phyloP scores from a whole-genome alignment of 2,888 invertebrate genomes.

The Napeogenes inachia region DNA sequence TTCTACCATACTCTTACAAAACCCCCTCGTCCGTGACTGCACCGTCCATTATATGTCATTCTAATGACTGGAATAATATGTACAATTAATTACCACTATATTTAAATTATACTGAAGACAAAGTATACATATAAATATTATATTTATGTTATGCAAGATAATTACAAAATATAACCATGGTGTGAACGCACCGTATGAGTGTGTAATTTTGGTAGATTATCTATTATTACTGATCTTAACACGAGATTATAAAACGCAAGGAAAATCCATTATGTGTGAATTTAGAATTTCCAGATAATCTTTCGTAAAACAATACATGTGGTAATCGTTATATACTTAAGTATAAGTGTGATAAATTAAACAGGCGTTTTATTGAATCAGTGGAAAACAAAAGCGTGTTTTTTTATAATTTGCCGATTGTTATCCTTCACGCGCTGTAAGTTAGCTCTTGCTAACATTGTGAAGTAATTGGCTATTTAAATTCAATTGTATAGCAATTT shows the following conservation, averaged over 20 bases:
- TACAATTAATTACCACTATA: too few relatives aligned
- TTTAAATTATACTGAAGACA: neutral
- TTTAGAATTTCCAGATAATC: conserved; percentile 10
- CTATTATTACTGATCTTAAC: conserved; percentile 5
- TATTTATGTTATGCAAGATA: neutral
- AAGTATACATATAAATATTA: neutral
- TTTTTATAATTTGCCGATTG: conserved; percentile 24
- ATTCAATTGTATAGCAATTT: conserved; percentile 19
- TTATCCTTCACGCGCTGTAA: conserved; percentile 28
- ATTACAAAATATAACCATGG: neutral
- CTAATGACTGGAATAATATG: neutral
- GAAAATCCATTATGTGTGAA: conserved; percentile 8
- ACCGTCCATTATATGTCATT: conserved; percentile 1
- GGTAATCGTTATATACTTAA: conserved; percentile 6
- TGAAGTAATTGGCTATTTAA: neutral
- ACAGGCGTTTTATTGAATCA: conserved; percentile 27
- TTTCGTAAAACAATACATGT: conserved; percentile 18
- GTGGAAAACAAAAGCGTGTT: conserved; percentile 26
- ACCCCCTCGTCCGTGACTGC: conserved; percentile 3
- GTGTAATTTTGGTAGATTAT: neutral
- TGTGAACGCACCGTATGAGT: neutral
- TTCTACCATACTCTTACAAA: conserved; percentile 2
- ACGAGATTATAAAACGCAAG: neutral
- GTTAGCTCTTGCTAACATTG: conserved; percentile 13
- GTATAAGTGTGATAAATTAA: conserved; percentile 16